Evolutionary conservation across 2,113 vertebrate genomes (phyloP).

Genomic region (Bos indicus): DNA sequence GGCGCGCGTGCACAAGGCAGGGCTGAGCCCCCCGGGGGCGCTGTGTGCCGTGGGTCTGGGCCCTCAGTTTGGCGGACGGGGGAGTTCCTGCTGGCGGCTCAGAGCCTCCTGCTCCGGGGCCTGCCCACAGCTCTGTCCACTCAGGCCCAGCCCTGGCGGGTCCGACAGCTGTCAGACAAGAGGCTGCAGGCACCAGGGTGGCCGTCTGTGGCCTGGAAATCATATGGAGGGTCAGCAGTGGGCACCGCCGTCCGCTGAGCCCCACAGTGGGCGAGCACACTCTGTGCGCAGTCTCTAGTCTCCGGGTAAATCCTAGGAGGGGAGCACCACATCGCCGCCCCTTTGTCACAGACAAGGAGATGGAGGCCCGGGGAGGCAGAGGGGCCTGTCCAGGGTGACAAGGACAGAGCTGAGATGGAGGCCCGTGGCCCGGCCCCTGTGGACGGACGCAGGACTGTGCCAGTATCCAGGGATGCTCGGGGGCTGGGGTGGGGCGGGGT

Average conservation of each 20-base stretch:
- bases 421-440: no score
- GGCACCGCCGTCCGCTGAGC: rapidly evolving
- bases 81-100: background rate
- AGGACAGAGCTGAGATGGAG: background rate
- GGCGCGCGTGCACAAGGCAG: background rate
- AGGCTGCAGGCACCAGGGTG: background rate
- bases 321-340: rapidly evolving
- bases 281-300: rapidly evolving
- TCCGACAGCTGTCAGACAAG: background rate
- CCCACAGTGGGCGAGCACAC: rapidly evolving
- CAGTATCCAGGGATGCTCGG: background rate
- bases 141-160: background rate
- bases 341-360: background rate
- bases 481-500: no score
- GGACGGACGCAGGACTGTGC: background rate
- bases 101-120: background rate
- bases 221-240: rapidly evolving
- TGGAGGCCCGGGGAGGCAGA: background rate
- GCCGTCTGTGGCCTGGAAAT: background rate
- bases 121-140: background rate
- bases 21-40: background rate
- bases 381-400: background rate
- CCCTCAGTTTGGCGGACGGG: rapidly evolving
- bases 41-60: rapidly evolving
- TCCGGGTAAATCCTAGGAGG: rapidly evolving